These are phyloP conservation scores for Phenacoccus solenopsis DNA, from an alignment of 1,140 invertebrate species.

Conservation along the genomic window DNA sequence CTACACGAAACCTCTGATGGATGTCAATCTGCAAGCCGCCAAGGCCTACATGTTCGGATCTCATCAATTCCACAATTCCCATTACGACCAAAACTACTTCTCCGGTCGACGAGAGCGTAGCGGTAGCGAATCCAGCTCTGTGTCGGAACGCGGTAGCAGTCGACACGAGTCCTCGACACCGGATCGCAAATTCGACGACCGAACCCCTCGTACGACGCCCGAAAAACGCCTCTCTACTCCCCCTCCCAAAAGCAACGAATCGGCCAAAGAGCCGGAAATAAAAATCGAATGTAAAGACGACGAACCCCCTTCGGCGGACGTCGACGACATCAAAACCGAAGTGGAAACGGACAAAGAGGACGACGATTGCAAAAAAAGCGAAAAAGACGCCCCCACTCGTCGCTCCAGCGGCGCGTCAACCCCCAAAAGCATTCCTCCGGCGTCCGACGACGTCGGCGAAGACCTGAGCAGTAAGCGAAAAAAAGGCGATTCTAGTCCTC, in stretches of 20 bases:
- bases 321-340: not conserved
- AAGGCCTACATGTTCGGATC: conserved; percentile 49
- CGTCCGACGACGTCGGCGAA: conserved; percentile 24
- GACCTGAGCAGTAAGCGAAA: conserved; percentile 23
- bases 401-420: not conserved
- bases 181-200: conserved; percentile 53
- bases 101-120: conserved; percentile 55
- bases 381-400: not conserved
- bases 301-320: not conserved
- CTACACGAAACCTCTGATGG: conserved; percentile 79
- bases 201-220: conserved; percentile 50
- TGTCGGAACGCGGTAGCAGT: conserved; percentile 61
- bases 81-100: conserved; percentile 33
- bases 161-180: conserved; percentile 62
- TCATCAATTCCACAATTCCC: conserved; percentile 52
- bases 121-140: conserved; percentile 72
- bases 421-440: conserved; percentile 7
- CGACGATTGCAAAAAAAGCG: not conserved
- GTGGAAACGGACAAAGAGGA: not conserved
- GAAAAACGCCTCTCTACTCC: conserved; percentile 46
- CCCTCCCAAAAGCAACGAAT: conserved; percentile 32
- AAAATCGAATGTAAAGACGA: conserved; percentile 23
- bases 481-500: not conserved
- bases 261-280: conserved; percentile 37
- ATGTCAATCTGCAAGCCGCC: conserved; percentile 58